Evolutionary conservation across 2,888 invertebrate genomes (phyloP).

Genomic region (Cheilosia urbana): DNA sequence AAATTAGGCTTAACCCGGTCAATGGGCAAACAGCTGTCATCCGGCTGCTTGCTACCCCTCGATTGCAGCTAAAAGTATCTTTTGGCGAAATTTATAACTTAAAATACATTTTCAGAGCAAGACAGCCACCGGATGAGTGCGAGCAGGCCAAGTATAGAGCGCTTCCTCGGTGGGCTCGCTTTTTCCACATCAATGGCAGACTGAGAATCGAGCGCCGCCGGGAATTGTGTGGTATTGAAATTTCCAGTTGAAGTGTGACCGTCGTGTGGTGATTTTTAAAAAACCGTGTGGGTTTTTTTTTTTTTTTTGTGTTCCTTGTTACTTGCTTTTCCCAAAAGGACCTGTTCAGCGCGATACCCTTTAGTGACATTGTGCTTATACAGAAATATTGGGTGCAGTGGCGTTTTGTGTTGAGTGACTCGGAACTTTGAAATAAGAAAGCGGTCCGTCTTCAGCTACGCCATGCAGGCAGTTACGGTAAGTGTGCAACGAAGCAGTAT

Average conservation of each 20-base stretch:
- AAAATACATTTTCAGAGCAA: slow-evolving; percentile 36
- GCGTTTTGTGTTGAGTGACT: not conserved
- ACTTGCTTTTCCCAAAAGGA: not conserved
- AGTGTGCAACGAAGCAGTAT: slow-evolving; percentile 28
- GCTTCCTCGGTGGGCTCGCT: not conserved
- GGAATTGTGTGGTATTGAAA: slow-evolving; percentile 58
- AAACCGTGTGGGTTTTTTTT: slow-evolving; percentile 8
- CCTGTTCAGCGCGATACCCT: slow-evolving; percentile 7
- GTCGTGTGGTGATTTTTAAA: slow-evolving; percentile 55
- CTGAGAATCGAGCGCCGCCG: slow-evolving; percentile 59
- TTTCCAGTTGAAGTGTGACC: slow-evolving; percentile 74
- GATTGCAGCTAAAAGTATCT: slow-evolving; percentile 66
- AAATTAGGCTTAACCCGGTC: slow-evolving; percentile 38
- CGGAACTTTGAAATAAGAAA: not conserved
- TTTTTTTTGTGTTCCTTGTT: no score
- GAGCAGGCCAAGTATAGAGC: slow-evolving; percentile 25
- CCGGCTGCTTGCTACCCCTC: slow-evolving; percentile 29
- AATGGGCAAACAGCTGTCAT: slow-evolving; percentile 56
- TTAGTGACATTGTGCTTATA: slow-evolving; percentile 24
- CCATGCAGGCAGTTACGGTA: slow-evolving; percentile 69
- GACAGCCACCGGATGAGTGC: slow-evolving; percentile 3
- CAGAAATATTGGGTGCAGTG: not conserved
- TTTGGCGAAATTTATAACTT: slow-evolving; percentile 35
- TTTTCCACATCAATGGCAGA: slow-evolving; percentile 61
- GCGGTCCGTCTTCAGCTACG: not conserved